Evolutionary conservation across 2,888 invertebrate genomes (phyloP).

Genomic region (Ctena decussata): DNA sequence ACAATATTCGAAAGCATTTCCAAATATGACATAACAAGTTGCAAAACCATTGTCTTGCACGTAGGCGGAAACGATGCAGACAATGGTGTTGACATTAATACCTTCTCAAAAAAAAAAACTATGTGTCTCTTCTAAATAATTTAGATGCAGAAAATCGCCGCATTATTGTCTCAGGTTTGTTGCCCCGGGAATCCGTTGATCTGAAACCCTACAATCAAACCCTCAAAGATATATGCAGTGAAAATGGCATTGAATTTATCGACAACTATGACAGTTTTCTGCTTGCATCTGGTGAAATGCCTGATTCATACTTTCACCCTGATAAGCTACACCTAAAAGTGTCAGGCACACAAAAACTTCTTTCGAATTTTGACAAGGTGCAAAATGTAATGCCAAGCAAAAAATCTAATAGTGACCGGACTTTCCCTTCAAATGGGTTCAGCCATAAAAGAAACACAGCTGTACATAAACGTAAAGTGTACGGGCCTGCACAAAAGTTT

Average conservation of each 20-base stretch:
- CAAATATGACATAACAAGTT: neutral
- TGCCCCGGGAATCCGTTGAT: neutral
- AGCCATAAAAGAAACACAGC: neutral
- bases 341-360: neutral
- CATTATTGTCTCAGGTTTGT: neutral
- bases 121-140: neutral
- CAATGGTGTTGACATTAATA: neutral
- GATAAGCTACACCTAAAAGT: neutral
- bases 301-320: neutral
- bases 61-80: neutral
- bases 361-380: neutral
- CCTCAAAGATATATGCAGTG: neutral
- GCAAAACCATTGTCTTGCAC: neutral
- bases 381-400: neutral
- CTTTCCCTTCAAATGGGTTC: neutral
- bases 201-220: neutral
- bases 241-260: neutral
- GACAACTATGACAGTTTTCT: neutral
- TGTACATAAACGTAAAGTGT: neutral
- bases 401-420: neutral
- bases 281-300: neutral
- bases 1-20: neutral
- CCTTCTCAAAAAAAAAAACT: neutral
- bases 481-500: neutral
- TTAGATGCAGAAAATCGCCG: neutral